Evolutionary conservation across 2,888 invertebrate species (phyloP).

Genomic region (Subacronicta megacephala): DNA sequence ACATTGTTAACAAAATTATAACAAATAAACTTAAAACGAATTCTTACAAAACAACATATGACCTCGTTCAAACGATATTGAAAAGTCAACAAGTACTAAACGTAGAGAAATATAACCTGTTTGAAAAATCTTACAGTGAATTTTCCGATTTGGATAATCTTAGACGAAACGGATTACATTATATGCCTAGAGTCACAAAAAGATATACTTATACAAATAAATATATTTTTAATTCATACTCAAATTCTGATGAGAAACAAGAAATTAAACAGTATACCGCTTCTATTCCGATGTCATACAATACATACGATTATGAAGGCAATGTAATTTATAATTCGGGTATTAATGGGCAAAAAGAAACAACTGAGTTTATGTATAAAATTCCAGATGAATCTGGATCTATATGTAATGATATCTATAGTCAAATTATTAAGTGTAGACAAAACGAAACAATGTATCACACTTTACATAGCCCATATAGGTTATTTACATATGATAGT

Average conservation of each 20-base stretch:
- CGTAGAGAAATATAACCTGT: conserved; percentile 1
- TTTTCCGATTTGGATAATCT: not conserved
- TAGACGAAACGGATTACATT: conserved; percentile 1
- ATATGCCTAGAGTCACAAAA: conserved; percentile 1
- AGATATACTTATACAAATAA: conserved; percentile 5
- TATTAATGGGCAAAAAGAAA: not conserved
- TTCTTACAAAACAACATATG: conserved; percentile 68
- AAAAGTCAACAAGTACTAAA: conserved; percentile 50
- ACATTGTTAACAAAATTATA: conserved; percentile 24
- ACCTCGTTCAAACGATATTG: conserved; percentile 73
- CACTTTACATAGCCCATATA: conserved; percentile 2
- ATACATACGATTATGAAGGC: not conserved
- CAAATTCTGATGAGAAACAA: not conserved
- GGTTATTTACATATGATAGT: conserved; percentile 68
- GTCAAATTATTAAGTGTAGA: conserved; percentile 4
- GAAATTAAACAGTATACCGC: not conserved
- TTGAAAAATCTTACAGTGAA: conserved; percentile 7
- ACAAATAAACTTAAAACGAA: conserved; percentile 42
- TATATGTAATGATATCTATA: conserved; percentile 8
- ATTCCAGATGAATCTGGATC: not conserved
- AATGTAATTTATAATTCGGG: not conserved
- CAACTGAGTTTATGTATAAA: not conserved
- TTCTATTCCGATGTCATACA: not conserved
- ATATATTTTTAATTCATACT: conserved; percentile 4
- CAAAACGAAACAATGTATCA: conserved; percentile 12